Percentiles rank a stretch among this genome's conserved stretches.
phyloP scores from a whole-genome alignment of 2,888 invertebrate species.

The Ormia ochracea region DNA sequence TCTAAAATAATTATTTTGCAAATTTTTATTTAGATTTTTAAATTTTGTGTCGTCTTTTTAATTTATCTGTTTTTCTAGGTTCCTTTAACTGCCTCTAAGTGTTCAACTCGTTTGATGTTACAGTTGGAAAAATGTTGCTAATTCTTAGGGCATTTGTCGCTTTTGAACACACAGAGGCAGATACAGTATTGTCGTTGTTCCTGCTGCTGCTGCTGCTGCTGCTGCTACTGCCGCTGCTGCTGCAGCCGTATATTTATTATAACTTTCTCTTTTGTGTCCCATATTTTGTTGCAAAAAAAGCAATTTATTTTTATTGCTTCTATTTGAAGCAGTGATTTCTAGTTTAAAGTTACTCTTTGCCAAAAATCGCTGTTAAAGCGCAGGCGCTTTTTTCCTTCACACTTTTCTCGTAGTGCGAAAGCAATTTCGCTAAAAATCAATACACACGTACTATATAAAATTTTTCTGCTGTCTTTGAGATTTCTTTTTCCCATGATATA shows the following conservation, averaged over 20 bases:
- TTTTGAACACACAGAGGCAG: slow-evolving; percentile 1
- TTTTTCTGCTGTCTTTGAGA: neutral
- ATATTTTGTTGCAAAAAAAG: slow-evolving; percentile 19
- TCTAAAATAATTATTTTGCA: neutral
- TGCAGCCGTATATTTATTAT: slow-evolving; percentile 15
- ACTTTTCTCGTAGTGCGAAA: neutral
- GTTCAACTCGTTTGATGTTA: slow-evolving; percentile 39
- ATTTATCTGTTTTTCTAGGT: neutral
- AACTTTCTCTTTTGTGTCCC: slow-evolving; percentile 12
- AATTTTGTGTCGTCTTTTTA: neutral
- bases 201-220: neutral
- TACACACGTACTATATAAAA: neutral
- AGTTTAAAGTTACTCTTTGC: slow-evolving; percentile 17
- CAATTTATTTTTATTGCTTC: slow-evolving; percentile 14
- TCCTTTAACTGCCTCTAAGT: slow-evolving; percentile 32
- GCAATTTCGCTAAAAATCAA: slow-evolving; percentile 50
- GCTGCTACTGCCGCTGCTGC: neutral
- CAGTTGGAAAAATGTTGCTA: slow-evolving; percentile 24
- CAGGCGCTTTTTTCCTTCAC: slow-evolving; percentile 12
- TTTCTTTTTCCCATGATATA: neutral
- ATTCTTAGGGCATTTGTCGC: slow-evolving; percentile 9
- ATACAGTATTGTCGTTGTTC: neutral
- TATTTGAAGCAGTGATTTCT: slow-evolving; percentile 40
- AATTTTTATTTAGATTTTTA: neutral
- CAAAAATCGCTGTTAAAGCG: slow-evolving; percentile 27